Evolutionary conservation across 37 sponge, comb jelly and placozoan species (phyloP), one percentile per base, ranked within the genome.

Genomic region (Petrosia ficiformis): DNA sequence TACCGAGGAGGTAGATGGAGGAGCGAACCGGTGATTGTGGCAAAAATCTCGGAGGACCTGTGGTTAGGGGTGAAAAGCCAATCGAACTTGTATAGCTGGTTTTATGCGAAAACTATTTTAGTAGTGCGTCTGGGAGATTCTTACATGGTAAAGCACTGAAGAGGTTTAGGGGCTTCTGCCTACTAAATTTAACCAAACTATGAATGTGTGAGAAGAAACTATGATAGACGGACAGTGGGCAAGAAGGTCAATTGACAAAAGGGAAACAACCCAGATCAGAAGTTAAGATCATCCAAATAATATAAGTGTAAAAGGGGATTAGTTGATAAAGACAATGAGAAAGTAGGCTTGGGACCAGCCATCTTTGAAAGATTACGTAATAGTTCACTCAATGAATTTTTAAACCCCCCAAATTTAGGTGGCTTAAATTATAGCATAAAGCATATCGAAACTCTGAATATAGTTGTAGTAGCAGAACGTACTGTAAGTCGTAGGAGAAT

Each of bases 31-130:
- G 87, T 92, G 84, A 83, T 87, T 86, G 92, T 92, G 81, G 92
- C 92, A 92, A 92, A 91, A 92, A 83, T 87, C 84, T 87, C 84
- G 81, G 92, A 92, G 43, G 88, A 92, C 64, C 77, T 92, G 84
- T 79, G 84, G 74, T 74, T 87, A 79, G 92, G 66, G 87, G 92
- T 92, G 73, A 92, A 70, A 92, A 30, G 88, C 92, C 72, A 86
- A 92, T 92, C 87, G 88, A 79, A 87, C 88, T 87, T 87, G 88
- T 88, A 86, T 92, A 92, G 88, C 92, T 92, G 92, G 92, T 92
- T 92, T 92, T 92, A 84, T 87, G 77, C 88, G 84, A 92, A 92
- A 92, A 75, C 70, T 92, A 92, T 86, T 76, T 56, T 76, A 91
- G 92, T 91, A 91, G 75, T 82, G 79, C 72, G 79, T 92, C 48